phyloP scores from a whole-genome alignment of 2,113 vertebrate genomes.

The Tetraodon nigroviridis region DNA sequence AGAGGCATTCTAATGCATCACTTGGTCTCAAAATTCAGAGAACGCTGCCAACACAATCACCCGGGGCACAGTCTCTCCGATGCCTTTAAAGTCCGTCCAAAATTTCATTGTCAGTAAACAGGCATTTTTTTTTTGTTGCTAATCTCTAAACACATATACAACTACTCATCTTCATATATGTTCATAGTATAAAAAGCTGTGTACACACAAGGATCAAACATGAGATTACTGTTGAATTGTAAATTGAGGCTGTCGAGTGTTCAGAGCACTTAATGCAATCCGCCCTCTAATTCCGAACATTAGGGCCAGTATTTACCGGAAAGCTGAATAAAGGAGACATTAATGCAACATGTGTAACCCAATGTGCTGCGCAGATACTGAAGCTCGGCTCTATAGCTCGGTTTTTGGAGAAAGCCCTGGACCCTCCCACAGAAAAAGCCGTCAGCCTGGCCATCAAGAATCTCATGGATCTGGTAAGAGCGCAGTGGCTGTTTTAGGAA shows the following conservation, averaged over 20 bases:
- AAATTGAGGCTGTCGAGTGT: too few species aligned
- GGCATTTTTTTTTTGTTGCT: too few species aligned
- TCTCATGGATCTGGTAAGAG: conserved; percentile 86
- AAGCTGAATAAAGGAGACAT: background rate
- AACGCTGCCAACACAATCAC: conserved; percentile 32
- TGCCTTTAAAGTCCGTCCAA: conserved; percentile 18
- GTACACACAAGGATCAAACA: too few species aligned
- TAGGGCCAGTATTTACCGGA: too few species aligned
- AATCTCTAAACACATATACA: too few species aligned
- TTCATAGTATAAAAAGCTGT: too few species aligned
- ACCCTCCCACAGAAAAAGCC: conserved; percentile 83
- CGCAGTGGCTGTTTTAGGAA: too few species aligned
- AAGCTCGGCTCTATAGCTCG: conserved; percentile 86
- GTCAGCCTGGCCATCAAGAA: conserved; percentile 87
- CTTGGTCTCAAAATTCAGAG: conserved; percentile 32
- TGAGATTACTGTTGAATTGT: too few species aligned
- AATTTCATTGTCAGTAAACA: conserved; percentile 7
- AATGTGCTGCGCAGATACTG: conserved; percentile 78
- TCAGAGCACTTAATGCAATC: too few species aligned
- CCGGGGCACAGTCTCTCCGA: conserved; percentile 26
- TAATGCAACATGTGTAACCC: conserved; percentile 13
- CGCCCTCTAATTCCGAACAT: too few species aligned
- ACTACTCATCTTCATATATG: too few species aligned
- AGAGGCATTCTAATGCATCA: conserved; percentile 55
- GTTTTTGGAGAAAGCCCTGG: conserved; percentile 88